Evolutionary conservation across 2,113 vertebrate genomes (phyloP).

Genomic region (Dipodomys stephensi): DNA sequence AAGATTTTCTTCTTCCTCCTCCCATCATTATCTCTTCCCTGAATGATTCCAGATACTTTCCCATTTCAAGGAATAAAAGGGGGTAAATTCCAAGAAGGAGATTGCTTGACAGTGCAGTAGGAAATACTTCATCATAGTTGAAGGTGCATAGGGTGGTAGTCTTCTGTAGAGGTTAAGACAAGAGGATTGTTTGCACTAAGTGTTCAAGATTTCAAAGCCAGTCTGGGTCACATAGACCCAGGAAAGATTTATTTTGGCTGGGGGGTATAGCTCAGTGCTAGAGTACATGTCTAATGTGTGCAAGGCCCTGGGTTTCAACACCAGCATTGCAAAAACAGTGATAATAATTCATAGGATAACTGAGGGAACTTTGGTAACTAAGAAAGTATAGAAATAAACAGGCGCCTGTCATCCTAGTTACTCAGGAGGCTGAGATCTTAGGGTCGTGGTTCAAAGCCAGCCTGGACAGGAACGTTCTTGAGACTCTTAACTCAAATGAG

Average conservation of each 20-base stretch:
- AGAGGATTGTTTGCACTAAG: neutral
- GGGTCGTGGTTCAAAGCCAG: no score
- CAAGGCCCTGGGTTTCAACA: neutral
- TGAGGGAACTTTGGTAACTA: neutral
- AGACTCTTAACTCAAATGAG: no score
- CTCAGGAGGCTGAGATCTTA: no score
- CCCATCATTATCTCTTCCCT: neutral
- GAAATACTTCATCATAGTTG: neutral
- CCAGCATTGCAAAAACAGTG: neutral
- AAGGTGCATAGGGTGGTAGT: neutral
- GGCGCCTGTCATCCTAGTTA: no score
- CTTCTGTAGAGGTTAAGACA: neutral
- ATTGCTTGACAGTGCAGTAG: neutral
- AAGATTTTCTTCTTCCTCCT: neutral
- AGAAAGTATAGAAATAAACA: neutral
- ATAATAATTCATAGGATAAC: neutral
- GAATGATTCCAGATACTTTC: neutral
- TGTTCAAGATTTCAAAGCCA: neutral
- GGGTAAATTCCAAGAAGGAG: neutral
- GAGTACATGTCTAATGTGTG: neutral
- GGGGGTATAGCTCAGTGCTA: neutral
- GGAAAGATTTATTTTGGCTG: neutral
- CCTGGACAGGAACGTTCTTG: no score
- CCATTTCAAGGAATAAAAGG: neutral
- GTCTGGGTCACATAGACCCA: neutral